Evolutionary conservation across 2,888 invertebrate species (phyloP).

Genomic region (Phortica magna): DNA sequence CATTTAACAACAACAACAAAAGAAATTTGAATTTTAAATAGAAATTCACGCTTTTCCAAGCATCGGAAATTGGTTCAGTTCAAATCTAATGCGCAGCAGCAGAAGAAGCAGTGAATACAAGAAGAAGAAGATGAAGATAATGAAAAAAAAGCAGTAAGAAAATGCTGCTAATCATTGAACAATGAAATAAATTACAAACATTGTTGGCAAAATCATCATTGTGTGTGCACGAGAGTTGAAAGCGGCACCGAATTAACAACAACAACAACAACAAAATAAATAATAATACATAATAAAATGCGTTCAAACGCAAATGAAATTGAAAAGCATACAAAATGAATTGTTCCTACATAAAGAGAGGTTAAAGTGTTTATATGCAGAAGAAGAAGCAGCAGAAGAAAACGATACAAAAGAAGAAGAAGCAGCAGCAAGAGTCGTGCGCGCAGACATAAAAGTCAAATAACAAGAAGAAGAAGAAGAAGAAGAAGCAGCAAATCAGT

Average conservation of each 20-base stretch:
- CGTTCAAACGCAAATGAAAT: not conserved
- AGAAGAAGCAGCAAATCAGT: constrained; percentile 7
- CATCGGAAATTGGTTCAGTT: not conserved
- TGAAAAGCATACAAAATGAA: not conserved
- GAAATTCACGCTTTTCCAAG: not conserved
- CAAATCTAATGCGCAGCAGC: constrained; percentile 58
- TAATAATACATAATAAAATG: constrained; percentile 39
- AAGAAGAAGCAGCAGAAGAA: not conserved
- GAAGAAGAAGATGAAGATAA: not conserved
- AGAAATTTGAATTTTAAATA: not conserved
- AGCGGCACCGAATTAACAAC: not conserved
- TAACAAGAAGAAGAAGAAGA: constrained; percentile 21
- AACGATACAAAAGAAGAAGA: not conserved
- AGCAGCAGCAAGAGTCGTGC: not conserved
- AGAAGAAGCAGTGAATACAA: not conserved
- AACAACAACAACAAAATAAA: constrained; percentile 5
- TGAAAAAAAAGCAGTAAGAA: constrained; percentile 44
- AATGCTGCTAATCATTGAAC: constrained; percentile 72
- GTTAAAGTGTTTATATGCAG: not conserved
- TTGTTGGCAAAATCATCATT: constrained; percentile 51
- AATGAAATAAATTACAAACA: constrained; percentile 73
- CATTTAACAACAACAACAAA: not conserved
- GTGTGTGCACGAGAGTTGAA: not conserved
- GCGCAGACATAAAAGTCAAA: not conserved
- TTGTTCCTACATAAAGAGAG: not conserved